Base-by-base conservation (phyloP, 2,113 vertebrate genomes). In the Anoura caudifer region DNA sequence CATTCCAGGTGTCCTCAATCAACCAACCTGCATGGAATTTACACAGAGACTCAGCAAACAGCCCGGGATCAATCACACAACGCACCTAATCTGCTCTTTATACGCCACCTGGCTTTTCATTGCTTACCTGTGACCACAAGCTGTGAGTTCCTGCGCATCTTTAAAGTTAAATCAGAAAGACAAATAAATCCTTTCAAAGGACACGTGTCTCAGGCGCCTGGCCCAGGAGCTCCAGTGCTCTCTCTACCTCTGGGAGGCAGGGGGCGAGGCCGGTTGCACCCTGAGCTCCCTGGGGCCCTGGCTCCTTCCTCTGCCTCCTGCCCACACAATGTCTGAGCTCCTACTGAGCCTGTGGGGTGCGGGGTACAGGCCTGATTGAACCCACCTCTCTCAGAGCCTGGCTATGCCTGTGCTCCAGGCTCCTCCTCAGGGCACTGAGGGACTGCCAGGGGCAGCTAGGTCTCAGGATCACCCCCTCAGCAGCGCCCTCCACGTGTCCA, bases 91-190 rank as follows among this genome's bases (percentile, higher is more conserved):
- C 70, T 41, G 63, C 43, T 67, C 47, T 69, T 56, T 20, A 17
- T 20, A 15, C 50, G 31, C 93, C 17, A 41, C 89, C 83, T 61
- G 84, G 47, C 73, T 89, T 94, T 73, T 41, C 85, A 36, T 1
- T 3, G 87, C 63, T 73, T 61, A 45, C 83, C 83, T 84, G 79
- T n/a, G 61, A 73, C 87, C 79, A 2, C 24, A 54, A 61, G 61
- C 70, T 69, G 31, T 69, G 69, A 7, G 56, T 76, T 80, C 83
- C 9, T 0, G 36, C n/a, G n/a, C 47, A 14, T 73, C 72, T 88
- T 65, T 82, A 79, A 84, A 67, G 89, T 69, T 69, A 63, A 70
- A 87, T 67, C 38, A 33, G 85, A 72, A 92, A 88, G 83, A 59
- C 13, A 90, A 84, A 61, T 31, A 76, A 88, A 54, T 41, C 26